phyloP scores from a whole-genome alignment of 2,797 vertebrate genomes.

The Peromyscus aztecus region DNA sequence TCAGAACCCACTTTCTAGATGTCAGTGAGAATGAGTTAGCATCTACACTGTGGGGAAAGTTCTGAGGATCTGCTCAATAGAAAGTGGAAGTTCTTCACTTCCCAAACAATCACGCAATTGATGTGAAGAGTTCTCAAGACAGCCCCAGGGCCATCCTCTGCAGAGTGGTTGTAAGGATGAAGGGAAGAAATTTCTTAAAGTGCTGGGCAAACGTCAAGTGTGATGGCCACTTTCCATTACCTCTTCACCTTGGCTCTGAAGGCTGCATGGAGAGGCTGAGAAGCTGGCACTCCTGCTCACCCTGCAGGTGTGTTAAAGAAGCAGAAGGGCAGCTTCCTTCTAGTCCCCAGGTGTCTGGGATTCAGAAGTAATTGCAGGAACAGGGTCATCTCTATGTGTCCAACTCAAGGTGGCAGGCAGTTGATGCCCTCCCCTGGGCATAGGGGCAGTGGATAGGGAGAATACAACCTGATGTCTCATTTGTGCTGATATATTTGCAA shows the following conservation, averaged over 20 bases:
- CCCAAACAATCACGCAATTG: background rate
- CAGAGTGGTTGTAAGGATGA: background rate
- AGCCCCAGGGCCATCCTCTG: too few relatives aligned
- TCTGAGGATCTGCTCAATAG: background rate
- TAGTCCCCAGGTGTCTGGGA: background rate
- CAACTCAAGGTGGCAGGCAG: background rate
- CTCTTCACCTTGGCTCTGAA: background rate
- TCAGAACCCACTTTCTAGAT: background rate
- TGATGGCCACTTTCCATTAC: background rate
- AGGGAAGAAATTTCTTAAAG: background rate
- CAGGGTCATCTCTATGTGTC: background rate
- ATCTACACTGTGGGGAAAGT: rapidly evolving
- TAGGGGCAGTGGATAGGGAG: rapidly evolving
- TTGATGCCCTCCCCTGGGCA: rapidly evolving
- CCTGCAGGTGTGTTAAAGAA: background rate
- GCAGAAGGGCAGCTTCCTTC: background rate
- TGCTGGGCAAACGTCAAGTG: background rate
- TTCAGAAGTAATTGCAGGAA: background rate
- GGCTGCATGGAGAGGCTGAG: background rate
- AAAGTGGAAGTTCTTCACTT: background rate
- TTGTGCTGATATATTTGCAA: background rate
- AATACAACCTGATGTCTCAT: background rate
- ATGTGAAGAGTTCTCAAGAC: background rate
- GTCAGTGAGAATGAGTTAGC: background rate
- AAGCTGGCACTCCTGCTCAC: background rate